A percentile compares a stretch with the other conserved stretches of the same genome.
Conservation (phyloP, 2,888 invertebrate genomes). For the Buathra laborator region DNA sequence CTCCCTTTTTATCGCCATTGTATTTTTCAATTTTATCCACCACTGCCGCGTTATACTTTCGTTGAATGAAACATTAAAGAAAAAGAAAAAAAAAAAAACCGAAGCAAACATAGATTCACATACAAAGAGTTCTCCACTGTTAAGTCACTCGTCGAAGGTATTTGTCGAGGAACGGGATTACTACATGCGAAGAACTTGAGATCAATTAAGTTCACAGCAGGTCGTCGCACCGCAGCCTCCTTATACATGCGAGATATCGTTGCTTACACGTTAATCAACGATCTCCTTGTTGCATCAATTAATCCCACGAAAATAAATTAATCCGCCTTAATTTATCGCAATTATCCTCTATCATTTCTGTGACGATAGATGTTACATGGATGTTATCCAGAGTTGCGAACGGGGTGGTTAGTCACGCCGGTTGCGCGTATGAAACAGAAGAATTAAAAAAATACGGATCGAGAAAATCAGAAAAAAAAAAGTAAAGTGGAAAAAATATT, state of each 20-base stretch:
- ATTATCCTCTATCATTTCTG: too few species aligned
- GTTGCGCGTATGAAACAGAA: not conserved
- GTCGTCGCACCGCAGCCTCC: constrained; percentile 25
- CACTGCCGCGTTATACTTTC: constrained; percentile 37
- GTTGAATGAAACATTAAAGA: not conserved
- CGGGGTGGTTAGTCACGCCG: not conserved
- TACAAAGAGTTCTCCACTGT: constrained; percentile 51
- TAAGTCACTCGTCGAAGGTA: constrained; percentile 48
- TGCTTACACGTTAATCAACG: constrained; percentile 14
- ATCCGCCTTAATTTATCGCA: not conserved
- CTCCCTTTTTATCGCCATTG: constrained; percentile 9
- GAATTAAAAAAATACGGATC: not conserved
- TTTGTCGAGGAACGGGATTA: constrained; percentile 17
- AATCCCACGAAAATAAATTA: constrained; percentile 3
- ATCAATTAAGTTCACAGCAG: constrained; percentile 8
- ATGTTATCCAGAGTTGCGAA: too few species aligned
- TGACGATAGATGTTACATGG: not conserved
- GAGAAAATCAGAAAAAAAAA: not conserved
- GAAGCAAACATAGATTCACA: constrained; percentile 14
- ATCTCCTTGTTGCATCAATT: not conserved
- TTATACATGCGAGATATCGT: constrained; percentile 26
- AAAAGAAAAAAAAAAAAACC: constrained; percentile 19
- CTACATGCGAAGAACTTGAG: constrained; percentile 30
- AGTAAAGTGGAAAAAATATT: not conserved
- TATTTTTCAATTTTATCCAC: constrained; percentile 38